phyloP scores from a whole-genome alignment of 2,113 vertebrate species.

The Odocoileus virginianus region DNA sequence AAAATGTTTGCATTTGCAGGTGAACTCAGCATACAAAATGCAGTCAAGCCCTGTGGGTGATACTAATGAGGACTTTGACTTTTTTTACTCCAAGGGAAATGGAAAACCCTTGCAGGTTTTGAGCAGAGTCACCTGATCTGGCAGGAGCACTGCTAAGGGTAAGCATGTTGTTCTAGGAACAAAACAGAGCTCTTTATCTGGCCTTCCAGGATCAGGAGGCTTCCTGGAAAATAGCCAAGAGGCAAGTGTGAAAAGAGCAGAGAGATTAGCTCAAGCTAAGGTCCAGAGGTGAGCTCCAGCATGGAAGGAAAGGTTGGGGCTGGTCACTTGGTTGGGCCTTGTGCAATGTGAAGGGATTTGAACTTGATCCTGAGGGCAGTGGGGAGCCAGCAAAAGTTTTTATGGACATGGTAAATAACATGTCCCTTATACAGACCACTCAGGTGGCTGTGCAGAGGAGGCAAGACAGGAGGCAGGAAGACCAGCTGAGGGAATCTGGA shows the following conservation, averaged over 20 bases:
- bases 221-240: neutral
- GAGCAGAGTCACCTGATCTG: neutral
- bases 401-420: neutral
- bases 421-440: neutral
- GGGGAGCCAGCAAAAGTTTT: neutral
- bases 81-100: neutral
- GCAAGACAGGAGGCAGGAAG: neutral
- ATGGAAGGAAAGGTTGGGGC: neutral
- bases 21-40: neutral
- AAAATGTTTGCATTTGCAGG: neutral
- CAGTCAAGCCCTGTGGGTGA: neutral
- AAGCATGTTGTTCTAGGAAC: neutral
- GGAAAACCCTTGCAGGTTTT: neutral
- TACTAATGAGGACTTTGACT: neutral
- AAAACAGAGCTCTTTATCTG: neutral
- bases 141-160: neutral
- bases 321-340: neutral
- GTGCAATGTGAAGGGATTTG: neutral
- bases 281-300: neutral
- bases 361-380: neutral
- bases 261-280: neutral
- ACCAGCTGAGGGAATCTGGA: neutral
- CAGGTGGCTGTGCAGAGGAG: neutral
- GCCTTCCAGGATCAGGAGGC: neutral
- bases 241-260: neutral